Evolutionary conservation across 2,113 vertebrate species (phyloP).

Genomic region (Noturus placidus): DNA sequence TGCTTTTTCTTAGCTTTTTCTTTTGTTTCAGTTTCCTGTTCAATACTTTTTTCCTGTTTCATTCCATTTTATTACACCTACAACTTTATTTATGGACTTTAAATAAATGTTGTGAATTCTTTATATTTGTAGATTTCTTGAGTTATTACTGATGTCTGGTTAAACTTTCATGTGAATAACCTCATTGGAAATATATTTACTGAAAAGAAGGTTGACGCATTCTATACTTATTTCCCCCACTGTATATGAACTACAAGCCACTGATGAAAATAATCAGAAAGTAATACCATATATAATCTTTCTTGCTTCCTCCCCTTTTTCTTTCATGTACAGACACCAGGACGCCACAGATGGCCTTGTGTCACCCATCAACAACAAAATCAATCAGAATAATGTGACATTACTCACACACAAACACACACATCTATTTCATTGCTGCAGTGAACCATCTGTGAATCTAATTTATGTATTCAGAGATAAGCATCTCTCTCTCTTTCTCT

Average conservation of each 20-base stretch:
- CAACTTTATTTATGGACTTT: no score
- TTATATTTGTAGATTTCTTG: no score
- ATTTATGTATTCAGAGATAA: slow-evolving; percentile 55
- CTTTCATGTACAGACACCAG: slow-evolving; percentile 33
- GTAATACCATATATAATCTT: background rate
- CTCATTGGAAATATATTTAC: no score
- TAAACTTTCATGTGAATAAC: no score
- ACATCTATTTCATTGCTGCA: slow-evolving; percentile 43
- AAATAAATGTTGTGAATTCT: no score
- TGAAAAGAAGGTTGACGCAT: no score
- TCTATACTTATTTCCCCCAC: no score
- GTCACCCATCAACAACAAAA: slow-evolving; percentile 52
- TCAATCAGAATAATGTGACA: slow-evolving; percentile 56
- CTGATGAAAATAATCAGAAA: background rate
- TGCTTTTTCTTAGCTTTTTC: no score
- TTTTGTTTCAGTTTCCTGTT: no score
- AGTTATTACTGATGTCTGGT: no score
- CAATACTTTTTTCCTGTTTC: no score
- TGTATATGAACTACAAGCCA: background rate
- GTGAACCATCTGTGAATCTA: slow-evolving; percentile 55
- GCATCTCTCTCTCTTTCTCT: slow-evolving; percentile 35
- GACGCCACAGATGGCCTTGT: slow-evolving; percentile 50
- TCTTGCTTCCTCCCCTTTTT: slow-evolving; percentile 24
- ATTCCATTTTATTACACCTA: no score
- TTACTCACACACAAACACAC: slow-evolving; percentile 45